A percentile compares a stretch with the other conserved stretches of the same genome.
phyloP scores from a whole-genome alignment of 2,797 vertebrate genomes.

The Myioborus miniatus region DNA sequence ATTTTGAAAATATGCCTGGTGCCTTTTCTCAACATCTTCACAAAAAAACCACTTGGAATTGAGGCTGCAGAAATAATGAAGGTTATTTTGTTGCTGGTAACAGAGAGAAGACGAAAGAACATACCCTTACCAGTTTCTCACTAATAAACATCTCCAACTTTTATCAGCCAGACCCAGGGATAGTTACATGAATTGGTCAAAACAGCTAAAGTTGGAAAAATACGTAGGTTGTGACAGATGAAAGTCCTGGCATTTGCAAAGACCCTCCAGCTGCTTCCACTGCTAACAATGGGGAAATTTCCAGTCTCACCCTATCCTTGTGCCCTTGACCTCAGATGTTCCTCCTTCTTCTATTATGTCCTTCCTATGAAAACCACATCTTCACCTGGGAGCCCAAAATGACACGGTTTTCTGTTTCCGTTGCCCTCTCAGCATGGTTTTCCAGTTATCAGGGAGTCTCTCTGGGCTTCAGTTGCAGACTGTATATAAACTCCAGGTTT shows the following conservation, averaged over 20 bases:
- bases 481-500: not conserved
- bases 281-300: not conserved
- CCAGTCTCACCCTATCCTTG: not conserved
- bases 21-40: not conserved
- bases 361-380: not conserved
- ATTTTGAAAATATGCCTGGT: not conserved
- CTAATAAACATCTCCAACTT: not conserved
- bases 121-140: not conserved
- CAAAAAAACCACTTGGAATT: not conserved
- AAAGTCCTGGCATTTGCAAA: not conserved
- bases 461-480: not conserved
- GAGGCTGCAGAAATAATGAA: not conserved
- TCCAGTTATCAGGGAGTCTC: not conserved
- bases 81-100: not conserved
- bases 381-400: accelerated
- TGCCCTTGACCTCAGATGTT: not conserved
- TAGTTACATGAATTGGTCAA: not conserved
- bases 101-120: not conserved
- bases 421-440: not conserved
- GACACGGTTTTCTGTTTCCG: not conserved
- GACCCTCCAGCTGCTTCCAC: not conserved
- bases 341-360: not conserved
- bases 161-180: not conserved
- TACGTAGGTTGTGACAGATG: not conserved
- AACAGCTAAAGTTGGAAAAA: not conserved